phyloP scores from a whole-genome alignment of 1,140 invertebrate genomes.

The Schlechtendalia chinensis region DNA sequence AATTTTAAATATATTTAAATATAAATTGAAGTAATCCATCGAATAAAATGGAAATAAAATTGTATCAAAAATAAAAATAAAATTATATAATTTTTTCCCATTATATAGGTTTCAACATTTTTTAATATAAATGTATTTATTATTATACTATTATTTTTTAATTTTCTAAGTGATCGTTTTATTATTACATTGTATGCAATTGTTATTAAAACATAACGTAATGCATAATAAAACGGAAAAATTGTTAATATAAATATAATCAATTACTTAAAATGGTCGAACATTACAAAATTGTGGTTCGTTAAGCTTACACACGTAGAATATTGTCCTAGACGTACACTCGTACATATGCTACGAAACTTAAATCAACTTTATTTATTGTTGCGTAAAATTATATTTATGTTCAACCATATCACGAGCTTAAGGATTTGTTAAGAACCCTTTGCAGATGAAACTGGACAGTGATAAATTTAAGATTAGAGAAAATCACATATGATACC shows the following conservation, averaged over 20 bases:
- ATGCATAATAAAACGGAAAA: not conserved
- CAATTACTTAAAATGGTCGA: not conserved
- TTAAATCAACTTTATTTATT: conserved; percentile 2
- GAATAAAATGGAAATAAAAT: not conserved
- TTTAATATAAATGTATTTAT: too few species aligned
- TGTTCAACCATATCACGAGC: not conserved
- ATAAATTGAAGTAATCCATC: not conserved
- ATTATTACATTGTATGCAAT: too few species aligned
- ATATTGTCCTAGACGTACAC: not conserved
- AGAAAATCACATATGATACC: not conserved
- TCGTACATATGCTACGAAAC: not conserved
- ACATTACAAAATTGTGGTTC: not conserved
- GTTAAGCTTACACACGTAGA: not conserved
- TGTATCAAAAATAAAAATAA: too few species aligned
- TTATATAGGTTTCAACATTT: too few species aligned
- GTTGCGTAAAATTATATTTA: not conserved
- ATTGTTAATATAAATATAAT: not conserved
- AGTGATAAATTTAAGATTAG: not conserved
- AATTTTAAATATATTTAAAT: not conserved
- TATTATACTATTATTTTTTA: too few species aligned
- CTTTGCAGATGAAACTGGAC: not conserved
- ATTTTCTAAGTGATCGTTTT: too few species aligned
- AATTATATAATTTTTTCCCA: too few species aligned
- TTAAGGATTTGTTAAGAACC: not conserved
- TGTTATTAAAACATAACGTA: too few species aligned